phyloP scores from a whole-genome alignment of 2,113 vertebrate genomes.

The Rhineura floridana region DNA sequence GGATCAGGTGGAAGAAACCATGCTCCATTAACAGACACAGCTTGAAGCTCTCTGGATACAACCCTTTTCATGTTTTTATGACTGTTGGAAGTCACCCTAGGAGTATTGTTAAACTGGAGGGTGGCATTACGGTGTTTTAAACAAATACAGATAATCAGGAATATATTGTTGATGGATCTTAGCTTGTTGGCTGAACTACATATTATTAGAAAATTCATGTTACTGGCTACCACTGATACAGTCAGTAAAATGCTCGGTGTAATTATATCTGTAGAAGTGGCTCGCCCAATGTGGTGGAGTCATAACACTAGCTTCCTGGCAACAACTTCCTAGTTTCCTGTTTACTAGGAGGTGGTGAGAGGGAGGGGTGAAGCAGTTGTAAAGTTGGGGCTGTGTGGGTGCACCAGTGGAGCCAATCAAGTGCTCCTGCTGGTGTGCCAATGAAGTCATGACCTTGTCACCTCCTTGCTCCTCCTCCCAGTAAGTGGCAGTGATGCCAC shows the following conservation, averaged over 20 bases:
- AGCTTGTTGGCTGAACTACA: not conserved
- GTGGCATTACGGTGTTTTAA: not conserved
- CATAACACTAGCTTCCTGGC: too few relatives aligned
- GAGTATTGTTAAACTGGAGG: not conserved
- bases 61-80: not conserved
- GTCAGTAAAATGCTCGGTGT: not conserved
- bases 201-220: not conserved
- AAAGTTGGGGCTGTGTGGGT: too few relatives aligned
- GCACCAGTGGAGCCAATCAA: too few relatives aligned
- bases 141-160: not conserved
- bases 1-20: not conserved
- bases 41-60: not conserved
- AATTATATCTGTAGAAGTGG: not conserved
- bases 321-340: too few relatives aligned
- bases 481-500: too few relatives aligned
- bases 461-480: too few relatives aligned
- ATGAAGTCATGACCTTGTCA: too few relatives aligned
- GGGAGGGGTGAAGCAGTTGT: too few relatives aligned
- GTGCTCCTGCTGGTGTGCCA: too few relatives aligned
- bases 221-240: not conserved
- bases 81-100: not conserved
- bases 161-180: not conserved
- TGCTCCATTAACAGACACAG: not conserved
- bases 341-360: too few relatives aligned
- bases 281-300: too few relatives aligned